Evolutionary conservation across 2,113 vertebrate species (phyloP), one percentile per base, ranked within the genome.

Genomic region (Psophia crepitans): DNA sequence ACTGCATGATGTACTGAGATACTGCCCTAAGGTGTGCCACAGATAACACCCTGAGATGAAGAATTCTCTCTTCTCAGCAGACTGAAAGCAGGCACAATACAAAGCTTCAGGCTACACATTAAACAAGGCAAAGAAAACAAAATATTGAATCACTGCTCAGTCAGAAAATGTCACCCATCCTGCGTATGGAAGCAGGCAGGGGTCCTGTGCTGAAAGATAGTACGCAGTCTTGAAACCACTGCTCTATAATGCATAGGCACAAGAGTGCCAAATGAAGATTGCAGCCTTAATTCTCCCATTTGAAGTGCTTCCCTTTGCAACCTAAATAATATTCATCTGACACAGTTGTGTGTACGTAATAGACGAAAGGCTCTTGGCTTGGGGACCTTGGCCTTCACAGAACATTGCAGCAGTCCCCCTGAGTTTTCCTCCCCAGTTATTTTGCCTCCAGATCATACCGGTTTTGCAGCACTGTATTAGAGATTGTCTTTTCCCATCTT

Each of bases 301-400:
- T 93, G 65, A 96, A 96, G 89, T 79, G 61, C 91, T 94, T 93
- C 78, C 91, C 84, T 95, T 93, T 60, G 70, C 89, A 96, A 89
- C 89, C 66, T 90, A 87, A 91, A 94, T 84, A 96, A 87, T 93
- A 94, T 66, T 89, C 43, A 0, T 87, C 75, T 94, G 93, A 95
- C 87, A 94, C 41, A 91, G 84, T 61, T 87, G 75, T 65, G 53
- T n/a, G 58, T 58, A 79, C 1, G 1, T 61, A 96, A 94, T 87
- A 90, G 73, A 93, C 73, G 44, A 95, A 96, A 96, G 87, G 44
- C 65, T 87, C 48, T 93, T 94, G 89, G 87, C 87, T 96, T 14
- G 0, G 24, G 78, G 89, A 87, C 91, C 84, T 95, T 96, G 84
- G 82, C 93, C 91, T 90, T 91, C 90, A 93, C 91, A 96, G 95